Evolutionary conservation across 2,797 vertebrate species (phyloP).

Genomic region (Antennarius maculatus): DNA sequence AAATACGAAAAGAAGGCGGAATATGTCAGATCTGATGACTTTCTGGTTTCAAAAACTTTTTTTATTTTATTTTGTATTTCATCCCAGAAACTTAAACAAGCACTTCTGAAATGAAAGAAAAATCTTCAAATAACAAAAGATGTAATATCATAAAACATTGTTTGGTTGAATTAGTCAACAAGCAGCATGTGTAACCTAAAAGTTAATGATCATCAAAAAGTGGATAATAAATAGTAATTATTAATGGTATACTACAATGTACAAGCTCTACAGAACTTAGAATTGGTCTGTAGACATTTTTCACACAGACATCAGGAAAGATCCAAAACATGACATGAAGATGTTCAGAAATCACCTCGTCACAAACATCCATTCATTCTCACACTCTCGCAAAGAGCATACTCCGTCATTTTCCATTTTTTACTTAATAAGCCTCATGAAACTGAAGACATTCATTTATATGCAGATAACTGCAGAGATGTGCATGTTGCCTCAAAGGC

Average conservation of each 20-base stretch:
- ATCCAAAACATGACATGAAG: too few species aligned
- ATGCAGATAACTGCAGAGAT: conserved; percentile 57
- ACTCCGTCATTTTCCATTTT: conserved; percentile 43
- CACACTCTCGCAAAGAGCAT: conserved; percentile 19
- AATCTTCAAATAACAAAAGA: conserved; percentile 10
- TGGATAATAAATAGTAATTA: conserved; percentile 5
- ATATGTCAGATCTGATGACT: too few species aligned
- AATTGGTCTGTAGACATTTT: too few species aligned
- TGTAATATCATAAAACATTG: conserved; percentile 29
- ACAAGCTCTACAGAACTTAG: too few species aligned
- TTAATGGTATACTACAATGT: conserved; percentile 22
- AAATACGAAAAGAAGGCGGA: too few species aligned
- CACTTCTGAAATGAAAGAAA: conserved; percentile 25
- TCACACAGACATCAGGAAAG: too few species aligned
- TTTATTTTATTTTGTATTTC: too few species aligned
- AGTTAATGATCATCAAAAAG: conserved; percentile 26
- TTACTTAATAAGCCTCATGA: conserved; percentile 18
- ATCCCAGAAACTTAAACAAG: too few species aligned
- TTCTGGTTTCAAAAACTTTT: too few species aligned
- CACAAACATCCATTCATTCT: too few species aligned
- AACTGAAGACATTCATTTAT: conserved; percentile 49
- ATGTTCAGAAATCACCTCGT: too few species aligned
- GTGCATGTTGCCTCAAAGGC: conserved; percentile 54
- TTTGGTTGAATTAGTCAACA: neutral
- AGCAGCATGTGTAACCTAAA: conserved; percentile 3